These are phyloP conservation scores for Leptonema lineaticorne DNA, from an alignment of 1,140 invertebrate species.

Conservation along the genomic window DNA sequence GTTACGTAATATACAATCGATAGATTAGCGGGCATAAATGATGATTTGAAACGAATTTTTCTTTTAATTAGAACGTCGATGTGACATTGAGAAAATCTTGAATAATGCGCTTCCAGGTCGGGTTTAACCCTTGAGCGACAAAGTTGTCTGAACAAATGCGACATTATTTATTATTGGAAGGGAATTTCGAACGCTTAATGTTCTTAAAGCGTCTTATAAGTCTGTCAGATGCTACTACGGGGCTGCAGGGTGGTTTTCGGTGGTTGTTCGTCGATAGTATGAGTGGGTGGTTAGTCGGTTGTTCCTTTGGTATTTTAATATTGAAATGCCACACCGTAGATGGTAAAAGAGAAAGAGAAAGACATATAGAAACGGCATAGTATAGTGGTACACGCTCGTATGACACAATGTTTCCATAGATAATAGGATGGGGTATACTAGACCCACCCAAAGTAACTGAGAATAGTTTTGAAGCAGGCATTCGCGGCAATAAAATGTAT, in stretches of 20 bases:
- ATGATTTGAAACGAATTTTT: no score
- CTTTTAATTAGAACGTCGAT: no score
- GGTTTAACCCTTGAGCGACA: neutral
- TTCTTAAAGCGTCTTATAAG: constrained; percentile 36
- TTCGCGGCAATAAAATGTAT: constrained; percentile 42
- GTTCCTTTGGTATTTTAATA: constrained; percentile 42
- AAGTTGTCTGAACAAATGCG: no score
- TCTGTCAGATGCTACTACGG: constrained; percentile 34
- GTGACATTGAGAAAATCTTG: no score
- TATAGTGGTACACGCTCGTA: constrained; percentile 21
- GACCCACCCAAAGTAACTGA: neutral
- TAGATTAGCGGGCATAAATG: no score
- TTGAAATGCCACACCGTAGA: constrained; percentile 37
- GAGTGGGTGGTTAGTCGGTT: constrained; percentile 1
- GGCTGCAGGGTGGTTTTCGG: no score
- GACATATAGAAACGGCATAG: neutral
- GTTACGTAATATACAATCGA: no score
- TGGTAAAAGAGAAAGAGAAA: neutral
- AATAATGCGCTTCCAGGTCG: no score
- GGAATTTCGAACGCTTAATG: constrained; percentile 30
- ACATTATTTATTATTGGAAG: constrained; percentile 36
- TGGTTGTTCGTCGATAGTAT: no score
- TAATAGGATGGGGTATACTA: neutral
- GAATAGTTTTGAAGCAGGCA: constrained; percentile 34
- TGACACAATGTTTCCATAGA: constrained; percentile 37